Conservation (phyloP, 2,113 vertebrate species). For the Malurus cyaneus region DNA sequence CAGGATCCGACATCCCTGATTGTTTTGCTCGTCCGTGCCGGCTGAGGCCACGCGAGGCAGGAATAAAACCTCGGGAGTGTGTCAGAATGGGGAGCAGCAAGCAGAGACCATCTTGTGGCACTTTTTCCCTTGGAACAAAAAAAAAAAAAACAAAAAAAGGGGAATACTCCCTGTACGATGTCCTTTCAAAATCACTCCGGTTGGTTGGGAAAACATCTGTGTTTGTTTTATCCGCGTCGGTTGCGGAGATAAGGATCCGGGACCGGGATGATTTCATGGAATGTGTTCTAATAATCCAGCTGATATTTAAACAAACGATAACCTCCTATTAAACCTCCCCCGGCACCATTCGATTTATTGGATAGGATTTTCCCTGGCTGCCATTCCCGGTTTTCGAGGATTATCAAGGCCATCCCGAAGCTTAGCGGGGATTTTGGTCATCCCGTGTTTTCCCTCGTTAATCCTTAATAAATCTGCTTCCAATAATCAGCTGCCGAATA, state of each 20-base stretch:
- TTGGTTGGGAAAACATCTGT: constrained; percentile 19
- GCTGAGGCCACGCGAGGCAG: constrained; percentile 20
- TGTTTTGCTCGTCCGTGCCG: constrained; percentile 29
- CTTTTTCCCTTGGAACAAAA: neutral
- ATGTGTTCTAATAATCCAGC: constrained; percentile 47
- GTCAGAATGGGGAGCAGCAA: constrained; percentile 52
- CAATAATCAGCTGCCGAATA: neutral
- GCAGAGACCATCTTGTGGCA: neutral
- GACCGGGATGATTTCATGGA: constrained; percentile 39
- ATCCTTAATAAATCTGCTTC: constrained; percentile 52
- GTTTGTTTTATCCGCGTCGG: constrained; percentile 11
- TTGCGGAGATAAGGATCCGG: constrained; percentile 41
- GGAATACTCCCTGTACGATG: no score
- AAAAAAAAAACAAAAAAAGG: no score
- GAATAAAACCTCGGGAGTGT: constrained; percentile 43
- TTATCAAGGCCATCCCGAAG: constrained; percentile 17
- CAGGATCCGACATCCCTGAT: neutral
- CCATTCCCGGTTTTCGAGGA: neutral
- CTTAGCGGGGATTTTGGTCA: neutral
- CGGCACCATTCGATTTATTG: neutral
- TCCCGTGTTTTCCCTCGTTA: neutral
- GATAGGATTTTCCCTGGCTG: constrained; percentile 2
- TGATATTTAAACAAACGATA: constrained; percentile 18
- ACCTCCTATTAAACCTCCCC: constrained; percentile 7
- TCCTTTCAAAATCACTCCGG: neutral